Evolutionary conservation across 2,888 invertebrate species (phyloP).

Genomic region (Ryuthela nishihirai): DNA sequence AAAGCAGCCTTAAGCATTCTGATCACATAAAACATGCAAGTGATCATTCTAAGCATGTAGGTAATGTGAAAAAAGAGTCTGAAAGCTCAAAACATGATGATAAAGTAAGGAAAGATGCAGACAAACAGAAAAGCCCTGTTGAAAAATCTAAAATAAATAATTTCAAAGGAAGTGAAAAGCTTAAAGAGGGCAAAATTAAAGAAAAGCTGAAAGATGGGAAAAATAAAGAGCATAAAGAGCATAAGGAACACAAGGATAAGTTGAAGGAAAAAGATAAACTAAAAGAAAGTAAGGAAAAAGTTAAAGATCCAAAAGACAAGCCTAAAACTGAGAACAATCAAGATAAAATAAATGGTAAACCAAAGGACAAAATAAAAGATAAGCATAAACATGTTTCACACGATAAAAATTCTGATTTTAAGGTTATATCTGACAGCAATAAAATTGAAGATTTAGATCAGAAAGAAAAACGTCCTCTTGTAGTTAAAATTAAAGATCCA

Average conservation of each 20-base stretch:
- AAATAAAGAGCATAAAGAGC: slow-evolving; percentile 16
- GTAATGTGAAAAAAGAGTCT: slow-evolving; percentile 4
- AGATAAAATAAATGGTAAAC: slow-evolving; percentile 17
- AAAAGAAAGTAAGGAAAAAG: slow-evolving; percentile 4
- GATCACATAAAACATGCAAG: slow-evolving; percentile 2
- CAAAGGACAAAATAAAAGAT: slow-evolving; percentile 3
- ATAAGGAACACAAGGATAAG: slow-evolving; percentile 31
- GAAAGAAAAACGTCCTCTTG: not conserved
- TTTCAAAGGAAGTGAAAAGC: slow-evolving; percentile 31
- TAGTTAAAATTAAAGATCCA: not conserved
- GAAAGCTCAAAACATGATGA: too few relatives aligned
- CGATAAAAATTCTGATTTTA: slow-evolving; percentile 5
- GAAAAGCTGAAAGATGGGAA: too few relatives aligned
- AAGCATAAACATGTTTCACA: slow-evolving; percentile 6
- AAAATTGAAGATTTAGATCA: not conserved
- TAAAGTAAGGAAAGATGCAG: too few relatives aligned
- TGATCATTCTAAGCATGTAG: slow-evolving; percentile 15
- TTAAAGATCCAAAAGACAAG: not conserved
- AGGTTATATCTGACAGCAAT: not conserved
- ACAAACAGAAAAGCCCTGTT: slow-evolving; percentile 4
- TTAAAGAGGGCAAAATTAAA: slow-evolving; percentile 12
- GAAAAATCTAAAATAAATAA: slow-evolving; percentile 25
- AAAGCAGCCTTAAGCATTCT: not conserved
- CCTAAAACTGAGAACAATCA: slow-evolving; percentile 5
- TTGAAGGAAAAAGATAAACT: slow-evolving; percentile 22